Percentiles rank a stretch among this genome's conserved stretches.
These are phyloP conservation scores for Acinonyx jubatus DNA, from an alignment of 2,113 vertebrate genomes.

Conservation along the genomic window DNA sequence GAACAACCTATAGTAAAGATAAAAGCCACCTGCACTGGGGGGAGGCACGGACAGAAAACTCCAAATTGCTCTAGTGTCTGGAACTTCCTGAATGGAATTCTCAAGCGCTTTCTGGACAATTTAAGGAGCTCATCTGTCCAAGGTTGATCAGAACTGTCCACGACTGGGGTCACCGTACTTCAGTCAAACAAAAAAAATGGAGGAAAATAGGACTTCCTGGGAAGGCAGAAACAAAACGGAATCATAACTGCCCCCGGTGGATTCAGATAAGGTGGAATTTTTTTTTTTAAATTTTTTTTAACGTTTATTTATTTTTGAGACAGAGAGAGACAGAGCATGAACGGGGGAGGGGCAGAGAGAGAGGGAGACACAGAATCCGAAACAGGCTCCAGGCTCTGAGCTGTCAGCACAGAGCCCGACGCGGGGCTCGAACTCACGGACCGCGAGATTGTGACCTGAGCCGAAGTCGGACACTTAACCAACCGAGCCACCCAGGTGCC, in stretches of 20 bases:
- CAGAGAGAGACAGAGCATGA: no score
- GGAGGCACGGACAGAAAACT: constrained; percentile 29
- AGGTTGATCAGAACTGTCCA: constrained; percentile 66
- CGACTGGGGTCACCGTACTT: constrained; percentile 49
- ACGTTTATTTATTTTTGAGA: no score
- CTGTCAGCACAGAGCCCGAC: no score
- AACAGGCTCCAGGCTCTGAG: no score
- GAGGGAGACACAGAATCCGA: no score
- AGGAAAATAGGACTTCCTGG: constrained; percentile 34
- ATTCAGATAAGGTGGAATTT: constrained; percentile 22
- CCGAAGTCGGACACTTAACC: no score
- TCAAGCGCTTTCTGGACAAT: constrained; percentile 40
- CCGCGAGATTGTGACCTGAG: no score
- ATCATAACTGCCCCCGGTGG: background rate
- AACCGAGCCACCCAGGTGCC: no score
- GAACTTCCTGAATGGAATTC: constrained; percentile 76
- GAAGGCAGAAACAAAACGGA: constrained; percentile 48
- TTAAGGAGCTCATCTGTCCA: constrained; percentile 64
- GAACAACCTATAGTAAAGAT: constrained; percentile 60
- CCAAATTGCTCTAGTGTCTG: constrained; percentile 66
- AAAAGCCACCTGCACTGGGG: constrained; percentile 67
- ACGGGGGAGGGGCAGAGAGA: no score
- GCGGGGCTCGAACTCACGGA: no score
- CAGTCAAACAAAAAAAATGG: constrained; percentile 54
- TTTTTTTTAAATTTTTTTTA: no score